phyloP scores from a whole-genome alignment of 2,888 invertebrate species.

The Chymomyza procnemis region DNA sequence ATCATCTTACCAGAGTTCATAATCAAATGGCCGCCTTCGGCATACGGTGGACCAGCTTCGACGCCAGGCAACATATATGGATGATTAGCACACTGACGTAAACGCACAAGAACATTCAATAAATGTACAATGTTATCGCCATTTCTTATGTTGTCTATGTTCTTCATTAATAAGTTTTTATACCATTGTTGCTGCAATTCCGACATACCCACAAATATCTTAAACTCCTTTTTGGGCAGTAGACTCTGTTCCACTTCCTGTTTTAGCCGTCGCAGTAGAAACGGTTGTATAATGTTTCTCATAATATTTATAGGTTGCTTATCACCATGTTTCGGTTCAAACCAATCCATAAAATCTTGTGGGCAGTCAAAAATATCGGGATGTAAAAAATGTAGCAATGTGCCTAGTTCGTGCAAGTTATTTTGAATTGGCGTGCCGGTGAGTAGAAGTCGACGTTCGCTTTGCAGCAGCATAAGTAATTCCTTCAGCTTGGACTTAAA shows the following conservation, averaged over 20 bases:
- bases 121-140: constrained; percentile 98
- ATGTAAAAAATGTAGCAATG: constrained; percentile 95
- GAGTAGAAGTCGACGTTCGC: constrained; percentile 93
- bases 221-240: constrained; percentile 98
- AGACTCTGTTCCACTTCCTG: constrained; percentile 98
- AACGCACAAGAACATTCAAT: constrained; percentile 99
- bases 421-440: constrained; percentile 99
- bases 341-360: constrained; percentile 99
- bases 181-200: constrained; percentile 99
- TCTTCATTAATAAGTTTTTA: constrained; percentile 98
- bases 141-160: constrained; percentile 95
- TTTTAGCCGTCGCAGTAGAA: constrained; percentile 95
- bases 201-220: constrained; percentile 96
- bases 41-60: constrained; percentile 98
- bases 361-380: constrained; percentile 99
- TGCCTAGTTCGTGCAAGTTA: constrained; percentile 99
- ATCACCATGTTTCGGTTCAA: constrained; percentile 96
- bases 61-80: constrained; percentile 99
- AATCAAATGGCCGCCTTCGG: constrained; percentile 96
- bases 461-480: constrained; percentile 96
- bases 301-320: constrained; percentile 93
- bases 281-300: constrained; percentile 96
- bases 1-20: constrained; percentile 98
- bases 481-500: constrained; percentile 99
- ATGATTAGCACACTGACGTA: constrained; percentile 98